These are phyloP conservation scores for Latheticus oryzae DNA, from an alignment of 2,888 invertebrate genomes.

Conservation along the genomic window DNA sequence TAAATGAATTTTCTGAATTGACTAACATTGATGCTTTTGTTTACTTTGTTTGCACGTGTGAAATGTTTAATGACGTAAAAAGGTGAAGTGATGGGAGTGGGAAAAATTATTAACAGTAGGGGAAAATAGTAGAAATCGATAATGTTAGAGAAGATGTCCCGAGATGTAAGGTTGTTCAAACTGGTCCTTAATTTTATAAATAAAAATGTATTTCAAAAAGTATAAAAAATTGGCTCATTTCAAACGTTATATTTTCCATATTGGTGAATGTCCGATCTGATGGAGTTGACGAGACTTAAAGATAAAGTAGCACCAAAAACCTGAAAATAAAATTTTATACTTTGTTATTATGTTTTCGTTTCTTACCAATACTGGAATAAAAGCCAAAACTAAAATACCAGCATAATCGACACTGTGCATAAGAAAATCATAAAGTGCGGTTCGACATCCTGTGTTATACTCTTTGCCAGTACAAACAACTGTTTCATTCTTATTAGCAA, in stretches of 20 bases:
- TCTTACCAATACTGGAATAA: not conserved
- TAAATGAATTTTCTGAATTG: not conserved
- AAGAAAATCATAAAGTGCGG: not conserved
- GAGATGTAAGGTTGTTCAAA: no score
- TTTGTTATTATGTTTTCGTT: not conserved
- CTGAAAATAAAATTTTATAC: not conserved
- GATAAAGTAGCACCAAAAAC: conserved; percentile 4
- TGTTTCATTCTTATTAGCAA: no score
- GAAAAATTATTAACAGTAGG: no score
- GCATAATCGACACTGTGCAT: not conserved
- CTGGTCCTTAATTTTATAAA: not conserved
- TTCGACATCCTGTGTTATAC: not conserved
- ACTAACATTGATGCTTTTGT: not conserved
- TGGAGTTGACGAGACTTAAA: not conserved
- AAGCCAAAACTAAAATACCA: not conserved
- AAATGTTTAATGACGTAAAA: no score
- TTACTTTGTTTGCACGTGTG: no score
- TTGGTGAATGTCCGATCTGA: not conserved
- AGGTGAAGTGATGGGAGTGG: no score
- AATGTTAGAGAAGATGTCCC: not conserved
- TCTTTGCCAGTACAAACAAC: no score
- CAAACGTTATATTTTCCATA: conserved; percentile 3
- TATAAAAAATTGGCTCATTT: no score
- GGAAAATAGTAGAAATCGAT: conserved; percentile 4
- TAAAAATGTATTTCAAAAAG: no score